Evolutionary conservation across 2,888 invertebrate genomes (phyloP), one percentile per base, ranked within the genome.

Genomic region (Caenorhabditis sp.): DNA sequence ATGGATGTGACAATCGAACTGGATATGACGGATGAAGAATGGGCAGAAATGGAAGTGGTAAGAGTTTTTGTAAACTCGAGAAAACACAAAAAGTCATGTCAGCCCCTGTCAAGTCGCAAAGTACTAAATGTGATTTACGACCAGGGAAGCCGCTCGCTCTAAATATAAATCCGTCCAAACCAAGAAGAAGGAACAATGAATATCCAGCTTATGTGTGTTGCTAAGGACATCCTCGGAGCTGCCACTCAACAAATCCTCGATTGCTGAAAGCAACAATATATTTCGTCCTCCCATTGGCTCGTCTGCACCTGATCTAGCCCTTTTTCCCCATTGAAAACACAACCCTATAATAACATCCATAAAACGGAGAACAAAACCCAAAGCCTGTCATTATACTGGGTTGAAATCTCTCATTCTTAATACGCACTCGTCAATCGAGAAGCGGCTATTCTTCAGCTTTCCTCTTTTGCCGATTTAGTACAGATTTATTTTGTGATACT

Each of bases 1-100:
- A 22, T 41, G 49, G 72, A 79, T 35, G 63, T 80, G n/a, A 69
- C 80, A 19, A 80, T 80, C 0, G 80, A 75, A 16, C 47, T 82
- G 35, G 76, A 76, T 72, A n/a, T 70, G 12, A 69, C 74, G 19
- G 74, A 74, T 24, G 74, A 81, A 2, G 26, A 16, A 22, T 49
- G 54, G 41, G 41, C 28, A 14, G 80, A 75, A 5, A 24, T 19
- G n/a, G 74, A 80, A 31, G 66, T 63, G 47, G 73, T 80, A 19
- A 61, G 66, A 22, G 14, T 72, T 26, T 64, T 24, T 19, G 12
- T 12, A 38, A 10, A 7, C 12, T 12, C 10, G 12, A 12, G 47
- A 47, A 47, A 47, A n/a, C n/a, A n/a, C n/a, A 47, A 47, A 47
- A 47, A 19, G 1, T n/a, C 47, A n/a, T 47, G 47, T 47, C 47